These are phyloP conservation scores for Hippocampus barbouri DNA, from an alignment of 2,113 vertebrate genomes.

Conservation along the genomic window DNA sequence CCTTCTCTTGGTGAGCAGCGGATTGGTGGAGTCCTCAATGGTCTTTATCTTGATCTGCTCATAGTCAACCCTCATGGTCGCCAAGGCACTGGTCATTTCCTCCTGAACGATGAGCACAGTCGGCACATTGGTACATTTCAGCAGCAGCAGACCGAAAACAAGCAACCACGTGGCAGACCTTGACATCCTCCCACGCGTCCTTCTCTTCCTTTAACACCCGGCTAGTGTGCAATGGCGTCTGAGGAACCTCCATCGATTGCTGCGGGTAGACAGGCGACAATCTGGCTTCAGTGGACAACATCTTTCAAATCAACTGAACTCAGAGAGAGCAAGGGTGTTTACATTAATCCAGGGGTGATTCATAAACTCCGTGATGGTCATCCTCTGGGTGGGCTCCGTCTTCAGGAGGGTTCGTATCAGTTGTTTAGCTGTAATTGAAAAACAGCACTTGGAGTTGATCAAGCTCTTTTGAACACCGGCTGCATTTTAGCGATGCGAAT, in stretches of 20 bases:
- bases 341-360: constrained; percentile 99
- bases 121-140: neutral
- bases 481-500: neutral
- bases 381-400: constrained; percentile 93
- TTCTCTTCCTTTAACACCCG: constrained; percentile 94
- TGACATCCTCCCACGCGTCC: constrained; percentile 94
- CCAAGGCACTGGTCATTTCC: constrained; percentile 99
- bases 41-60: constrained; percentile 99
- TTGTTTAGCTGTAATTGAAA: constrained; percentile 81
- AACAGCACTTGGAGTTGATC: neutral
- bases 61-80: constrained; percentile 95
- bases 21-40: constrained; percentile 92
- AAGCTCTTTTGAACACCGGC: neutral
- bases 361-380: constrained; percentile 98
- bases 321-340: constrained; percentile 24
- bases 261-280: constrained; percentile 43
- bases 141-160: neutral
- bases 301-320: neutral
- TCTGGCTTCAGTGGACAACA: neutral
- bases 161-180: constrained; percentile 71
- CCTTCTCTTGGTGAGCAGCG: constrained; percentile 89
- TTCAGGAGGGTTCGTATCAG: constrained; percentile 92
- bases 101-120: constrained; percentile 72
- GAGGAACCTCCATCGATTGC: constrained; percentile 95
- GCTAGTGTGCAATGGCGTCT: constrained; percentile 96